phyloP scores from a whole-genome alignment of 1,140 invertebrate genomes.

The Zaprionus ghesquierei region DNA sequence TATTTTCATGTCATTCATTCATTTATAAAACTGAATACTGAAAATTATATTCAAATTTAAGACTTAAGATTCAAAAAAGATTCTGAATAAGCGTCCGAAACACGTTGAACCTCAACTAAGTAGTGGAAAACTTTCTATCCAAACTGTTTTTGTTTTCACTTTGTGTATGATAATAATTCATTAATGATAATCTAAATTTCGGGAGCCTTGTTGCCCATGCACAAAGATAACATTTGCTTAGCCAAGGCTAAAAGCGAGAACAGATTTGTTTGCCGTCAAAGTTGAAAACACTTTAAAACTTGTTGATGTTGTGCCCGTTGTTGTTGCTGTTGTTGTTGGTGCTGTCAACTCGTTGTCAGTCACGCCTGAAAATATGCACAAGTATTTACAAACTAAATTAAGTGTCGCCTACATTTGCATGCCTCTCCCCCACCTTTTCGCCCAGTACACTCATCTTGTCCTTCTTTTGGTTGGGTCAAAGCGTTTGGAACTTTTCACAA shows the following conservation, averaged over 20 bases:
- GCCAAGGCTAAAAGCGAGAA: neutral
- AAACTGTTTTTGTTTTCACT: neutral
- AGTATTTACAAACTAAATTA: conserved; percentile 73
- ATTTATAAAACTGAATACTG: too few relatives aligned
- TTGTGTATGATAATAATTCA: neutral
- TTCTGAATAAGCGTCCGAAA: too few relatives aligned
- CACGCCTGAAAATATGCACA: conserved; percentile 62
- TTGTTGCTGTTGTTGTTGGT: conserved; percentile 24
- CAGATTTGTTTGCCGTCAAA: conserved; percentile 30
- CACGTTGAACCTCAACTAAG: neutral
- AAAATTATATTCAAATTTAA: too few relatives aligned
- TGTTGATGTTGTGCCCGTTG: conserved; percentile 23
- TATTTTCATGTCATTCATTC: too few relatives aligned
- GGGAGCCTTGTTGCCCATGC: neutral
- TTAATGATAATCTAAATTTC: neutral
- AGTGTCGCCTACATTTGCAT: conserved; percentile 70
- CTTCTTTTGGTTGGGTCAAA: neutral
- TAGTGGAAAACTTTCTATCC: neutral
- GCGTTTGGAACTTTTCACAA: conserved; percentile 19
- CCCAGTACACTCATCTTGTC: conserved; percentile 14
- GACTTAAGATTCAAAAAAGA: too few relatives aligned
- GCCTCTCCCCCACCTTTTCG: neutral
- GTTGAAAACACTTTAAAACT: conserved; percentile 41
- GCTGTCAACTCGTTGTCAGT: conserved; percentile 47
- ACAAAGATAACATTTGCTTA: conserved; percentile 4